Evolutionary conservation across 2,113 vertebrate genomes (phyloP), one percentile per base, ranked within the genome.

Genomic region (Hippocampus comes): DNA sequence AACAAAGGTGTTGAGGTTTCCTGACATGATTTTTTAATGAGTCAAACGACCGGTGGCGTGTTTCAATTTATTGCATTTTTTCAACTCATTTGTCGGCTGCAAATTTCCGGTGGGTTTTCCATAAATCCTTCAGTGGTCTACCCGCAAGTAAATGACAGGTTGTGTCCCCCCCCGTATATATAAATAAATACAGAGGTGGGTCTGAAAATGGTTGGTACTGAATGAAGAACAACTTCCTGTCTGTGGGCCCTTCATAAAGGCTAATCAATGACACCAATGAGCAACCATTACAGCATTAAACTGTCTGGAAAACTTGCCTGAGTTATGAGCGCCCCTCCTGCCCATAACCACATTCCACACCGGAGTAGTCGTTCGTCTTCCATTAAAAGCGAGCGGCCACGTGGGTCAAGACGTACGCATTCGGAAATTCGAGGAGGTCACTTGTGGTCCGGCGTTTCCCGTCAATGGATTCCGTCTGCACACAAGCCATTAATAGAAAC

Each of bases 141-240:
- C 70, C 79, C 17, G 38, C 12, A 17, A 74, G 78, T 87, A 87
- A 88, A 85, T 89, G 89, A 87, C 87, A 87, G 85, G 85, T 83
- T 27, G n/a, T n/a, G n/a, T n/a, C n/a, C n/a, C n/a, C n/a, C n/a
- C n/a, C n/a, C n/a, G n/a, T 27, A 34, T 34, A 5, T 5, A 34
- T 34, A 34, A 34, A 4, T 4, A 34, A 34, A 34, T 9, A 46
- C 14, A 46, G 12, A 46, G 43, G 43, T 11, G 11, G 43, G 43
- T 46, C 12, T 46, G 43, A 14, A 46, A 46, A 46, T 3, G 43
- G 12, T 11, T 14, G 43, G 11, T 14, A 46, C 43, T 46, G 43
- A 46, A 46, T 46, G 43, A 46, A 15, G 25, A 56, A 27, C 25
- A 21, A 51, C 30, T 20, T 63, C 20, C 30, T 41, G 20, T 51